Percentiles rank a stretch among this genome's conserved stretches.
Evolutionary conservation across 2,888 invertebrate species (phyloP).

Genomic region (Synergus japonicus): DNA sequence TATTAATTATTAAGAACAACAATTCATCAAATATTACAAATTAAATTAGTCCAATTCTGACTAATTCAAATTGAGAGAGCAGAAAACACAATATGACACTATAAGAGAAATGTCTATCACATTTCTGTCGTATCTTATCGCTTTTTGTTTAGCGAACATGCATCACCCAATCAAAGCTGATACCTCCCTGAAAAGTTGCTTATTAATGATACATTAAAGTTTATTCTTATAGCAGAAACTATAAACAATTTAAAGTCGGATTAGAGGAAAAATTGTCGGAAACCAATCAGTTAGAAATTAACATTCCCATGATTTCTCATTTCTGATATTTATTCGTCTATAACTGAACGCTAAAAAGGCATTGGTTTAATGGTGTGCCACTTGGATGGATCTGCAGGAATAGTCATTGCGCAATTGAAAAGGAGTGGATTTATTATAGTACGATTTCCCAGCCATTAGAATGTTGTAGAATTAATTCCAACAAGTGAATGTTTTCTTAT

Average conservation of each 20-base stretch:
- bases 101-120: not conserved
- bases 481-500: not conserved
- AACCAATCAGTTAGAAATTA: slow-evolving; percentile 17
- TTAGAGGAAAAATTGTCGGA: not conserved
- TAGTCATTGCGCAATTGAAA: slow-evolving; percentile 35
- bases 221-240: not conserved
- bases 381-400: slow-evolving; percentile 23
- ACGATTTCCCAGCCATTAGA: slow-evolving; percentile 15
- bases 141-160: not conserved
- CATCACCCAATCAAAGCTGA: slow-evolving; percentile 10
- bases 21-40: too few relatives aligned
- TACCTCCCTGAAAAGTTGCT: slow-evolving; percentile 8
- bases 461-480: slow-evolving; percentile 10
- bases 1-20: too few relatives aligned
- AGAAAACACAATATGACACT: not conserved
- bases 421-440: slow-evolving; percentile 13
- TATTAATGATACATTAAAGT: slow-evolving; percentile 15
- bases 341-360: slow-evolving; percentile 27
- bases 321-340: slow-evolving; percentile 37
- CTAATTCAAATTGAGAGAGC: too few relatives aligned
- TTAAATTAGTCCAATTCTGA: too few relatives aligned
- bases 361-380: slow-evolving; percentile 33
- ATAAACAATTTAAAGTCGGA: slow-evolving; percentile 7
- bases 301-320: slow-evolving; percentile 32
- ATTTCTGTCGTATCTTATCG: slow-evolving; percentile 21